Percentiles rank a stretch among this genome's conserved stretches.
Conservation (phyloP, 2,113 vertebrate species). For the Eublepharis macularius region DNA sequence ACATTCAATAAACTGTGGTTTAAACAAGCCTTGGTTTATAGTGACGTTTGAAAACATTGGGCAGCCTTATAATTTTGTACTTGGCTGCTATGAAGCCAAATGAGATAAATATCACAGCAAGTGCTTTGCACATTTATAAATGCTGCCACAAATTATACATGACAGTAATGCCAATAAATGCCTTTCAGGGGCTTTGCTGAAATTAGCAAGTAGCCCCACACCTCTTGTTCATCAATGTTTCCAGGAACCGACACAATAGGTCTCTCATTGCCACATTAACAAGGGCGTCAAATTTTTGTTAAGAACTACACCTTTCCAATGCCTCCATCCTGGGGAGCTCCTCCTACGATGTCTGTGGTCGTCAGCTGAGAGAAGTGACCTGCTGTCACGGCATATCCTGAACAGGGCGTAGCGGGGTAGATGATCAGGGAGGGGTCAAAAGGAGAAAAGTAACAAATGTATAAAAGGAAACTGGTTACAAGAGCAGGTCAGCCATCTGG, state of each 20-base stretch:
- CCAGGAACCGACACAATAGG: not conserved
- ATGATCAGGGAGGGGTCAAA: not conserved
- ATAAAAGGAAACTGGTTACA: not conserved
- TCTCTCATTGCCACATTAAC: not conserved
- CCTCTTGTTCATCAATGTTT: not conserved
- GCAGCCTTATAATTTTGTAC: not conserved
- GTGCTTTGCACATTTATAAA: not conserved
- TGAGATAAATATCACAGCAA: not conserved
- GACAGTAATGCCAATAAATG: not conserved
- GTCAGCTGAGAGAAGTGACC: constrained; percentile 90
- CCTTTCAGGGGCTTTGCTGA: not conserved
- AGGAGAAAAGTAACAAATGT: not conserved
- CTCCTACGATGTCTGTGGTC: constrained; percentile 88
- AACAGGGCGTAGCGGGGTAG: not conserved
- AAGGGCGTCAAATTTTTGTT: not conserved
- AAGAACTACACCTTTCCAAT: constrained; percentile 86
- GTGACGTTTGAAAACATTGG: no score
- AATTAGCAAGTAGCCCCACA: constrained; percentile 22
- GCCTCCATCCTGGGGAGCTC: constrained; percentile 93
- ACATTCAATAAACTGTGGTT: no score
- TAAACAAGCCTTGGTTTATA: no score
- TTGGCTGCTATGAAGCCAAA: not conserved
- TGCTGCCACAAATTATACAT: not conserved
- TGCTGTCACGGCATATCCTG: constrained; percentile 94
- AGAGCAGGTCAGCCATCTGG: constrained; percentile 37